Evolutionary conservation across 23 tunicate species (phyloP), one percentile per base, ranked within the genome.

Genomic region (Styela clava): DNA sequence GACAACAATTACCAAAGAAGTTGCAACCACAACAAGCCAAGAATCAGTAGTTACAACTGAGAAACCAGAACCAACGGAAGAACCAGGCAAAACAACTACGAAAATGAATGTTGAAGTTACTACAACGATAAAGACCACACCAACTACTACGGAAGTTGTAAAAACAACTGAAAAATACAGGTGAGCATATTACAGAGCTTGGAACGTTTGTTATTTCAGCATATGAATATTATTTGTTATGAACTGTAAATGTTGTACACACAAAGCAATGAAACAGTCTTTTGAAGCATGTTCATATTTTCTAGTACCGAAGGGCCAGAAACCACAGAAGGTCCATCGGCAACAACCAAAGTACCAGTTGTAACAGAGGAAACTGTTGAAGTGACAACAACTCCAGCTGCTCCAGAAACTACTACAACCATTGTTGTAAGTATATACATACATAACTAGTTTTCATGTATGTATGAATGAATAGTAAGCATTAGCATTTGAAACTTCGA

Each of bases 21-120:
- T 81, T 7, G 80, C 93, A 26, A 93, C 98, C 27, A 81, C 89
- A 64, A 88, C 79, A 1, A 68, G 82, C 30, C 86, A 84, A 24
- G 87, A 62, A 72, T 35, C 35, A 31, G 82, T 70, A 2, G 61
- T 33, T 5, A 93, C 94, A 34, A 87, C 94, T 12, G 74, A 74
- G 30, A 74, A 19, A 26, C 70, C 73, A 31, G 25, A 30, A 20
- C 21, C 81, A 32, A 26, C 65, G 26, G 36, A 1, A 32, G 16
- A 20, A 34, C 34, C 37, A 34, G 68, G 30, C 36, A 12, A 34
- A 64, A 34, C 24, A 71, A 16, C 73, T 29, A 35, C 81, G 12
- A n/a, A 27, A 24, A 37, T 83, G 33, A 3, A 35, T 21, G 79
- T 69, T 31, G 84, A 89, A 72, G 82, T 84, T 27, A 89, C 88